Percentiles rank a stretch among this genome's conserved stretches.
Conservation (phyloP, 2,113 vertebrate genomes). For the Chaetura pelagica region DNA sequence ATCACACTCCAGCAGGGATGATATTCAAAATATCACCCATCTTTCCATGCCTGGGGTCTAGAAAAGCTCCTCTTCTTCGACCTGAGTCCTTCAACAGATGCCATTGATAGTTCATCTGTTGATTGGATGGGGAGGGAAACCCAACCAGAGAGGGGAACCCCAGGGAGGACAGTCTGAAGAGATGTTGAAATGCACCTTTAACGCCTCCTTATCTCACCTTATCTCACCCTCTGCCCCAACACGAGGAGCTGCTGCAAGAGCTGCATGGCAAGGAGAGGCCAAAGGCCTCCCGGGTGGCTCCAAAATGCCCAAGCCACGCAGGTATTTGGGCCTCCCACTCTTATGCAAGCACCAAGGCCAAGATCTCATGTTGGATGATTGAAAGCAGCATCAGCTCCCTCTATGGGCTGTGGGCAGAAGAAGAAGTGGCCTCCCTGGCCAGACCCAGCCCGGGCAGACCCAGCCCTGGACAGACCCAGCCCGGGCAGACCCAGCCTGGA, state of each 20-base stretch:
- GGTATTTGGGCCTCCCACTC: background rate
- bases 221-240: background rate
- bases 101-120: background rate
- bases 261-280: background rate
- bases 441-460: too few relatives aligned
- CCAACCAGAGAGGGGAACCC: background rate
- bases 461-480: too few relatives aligned
- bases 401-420: background rate
- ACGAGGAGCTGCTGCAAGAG: background rate
- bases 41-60: background rate
- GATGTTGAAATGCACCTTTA: accelerated
- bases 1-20: background rate
- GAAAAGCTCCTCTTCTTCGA: background rate
- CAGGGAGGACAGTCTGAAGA: background rate
- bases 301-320: background rate
- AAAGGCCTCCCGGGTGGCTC: background rate
- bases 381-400: constrained; percentile 53
- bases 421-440: too few relatives aligned
- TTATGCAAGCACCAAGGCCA: background rate
- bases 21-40: too few relatives aligned
- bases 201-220: background rate
- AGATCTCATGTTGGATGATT: background rate
- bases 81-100: background rate
- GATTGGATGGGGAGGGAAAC: background rate
- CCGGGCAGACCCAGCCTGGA: too few relatives aligned